Conservation (phyloP, 2,113 vertebrate species). For the Pipa parva region DNA sequence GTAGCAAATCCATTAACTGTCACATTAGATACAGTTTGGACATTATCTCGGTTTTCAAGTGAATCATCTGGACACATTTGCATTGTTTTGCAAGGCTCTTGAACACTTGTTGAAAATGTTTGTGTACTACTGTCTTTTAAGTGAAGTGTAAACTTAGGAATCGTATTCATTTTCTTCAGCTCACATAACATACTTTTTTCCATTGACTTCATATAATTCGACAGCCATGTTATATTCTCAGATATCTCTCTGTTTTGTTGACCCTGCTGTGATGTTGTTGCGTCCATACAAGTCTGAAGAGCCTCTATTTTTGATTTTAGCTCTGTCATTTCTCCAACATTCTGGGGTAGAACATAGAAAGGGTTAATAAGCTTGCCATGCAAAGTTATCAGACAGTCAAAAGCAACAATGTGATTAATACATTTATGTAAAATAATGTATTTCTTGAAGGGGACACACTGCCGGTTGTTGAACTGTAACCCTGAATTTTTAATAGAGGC, state of each 20-base stretch:
- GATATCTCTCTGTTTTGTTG: constrained; percentile 52
- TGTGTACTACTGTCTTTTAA: constrained; percentile 55
- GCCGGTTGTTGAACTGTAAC: no score
- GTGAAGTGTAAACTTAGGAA: background rate
- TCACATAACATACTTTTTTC: constrained; percentile 46
- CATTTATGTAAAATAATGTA: no score
- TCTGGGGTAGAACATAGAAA: constrained; percentile 49
- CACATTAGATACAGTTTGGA: background rate
- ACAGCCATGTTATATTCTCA: constrained; percentile 47
- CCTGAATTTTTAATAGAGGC: no score
- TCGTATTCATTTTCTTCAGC: constrained; percentile 42
- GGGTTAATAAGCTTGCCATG: no score
- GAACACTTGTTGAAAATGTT: constrained; percentile 55
- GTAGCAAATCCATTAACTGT: background rate
- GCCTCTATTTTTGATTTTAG: constrained; percentile 57
- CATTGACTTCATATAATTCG: constrained; percentile 46
- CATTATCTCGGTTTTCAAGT: background rate
- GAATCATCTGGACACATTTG: constrained; percentile 8
- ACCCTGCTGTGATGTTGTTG: constrained; percentile 55
- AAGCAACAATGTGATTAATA: no score
- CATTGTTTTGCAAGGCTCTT: background rate
- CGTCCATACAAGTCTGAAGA: constrained; percentile 55
- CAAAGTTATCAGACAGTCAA: no score
- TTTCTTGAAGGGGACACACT: no score
- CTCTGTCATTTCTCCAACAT: constrained; percentile 56